Percentiles rank a stretch among this genome's conserved stretches.
These are phyloP conservation scores for Triplophysa yarkandensis DNA, from an alignment of 2,797 vertebrate genomes.

Conservation along the genomic window DNA sequence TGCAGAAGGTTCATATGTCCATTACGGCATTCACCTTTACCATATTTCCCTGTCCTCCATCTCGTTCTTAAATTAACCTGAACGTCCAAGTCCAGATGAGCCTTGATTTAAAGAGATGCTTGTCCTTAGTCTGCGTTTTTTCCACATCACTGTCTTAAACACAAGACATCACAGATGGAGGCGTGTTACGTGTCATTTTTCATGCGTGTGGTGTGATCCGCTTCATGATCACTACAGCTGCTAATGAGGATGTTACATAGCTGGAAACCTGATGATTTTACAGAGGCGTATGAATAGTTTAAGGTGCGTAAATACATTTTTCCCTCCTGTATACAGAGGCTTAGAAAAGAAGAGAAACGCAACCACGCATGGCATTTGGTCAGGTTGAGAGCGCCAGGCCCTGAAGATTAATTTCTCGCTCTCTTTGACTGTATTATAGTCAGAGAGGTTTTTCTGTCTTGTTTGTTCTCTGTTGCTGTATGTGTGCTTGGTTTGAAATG, in stretches of 20 bases:
- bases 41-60: not conserved
- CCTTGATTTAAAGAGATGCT: not conserved
- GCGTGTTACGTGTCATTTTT: not conserved
- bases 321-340: not conserved
- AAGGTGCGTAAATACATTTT: not conserved
- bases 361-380: not conserved
- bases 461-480: not conserved
- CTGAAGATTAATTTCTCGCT: not conserved
- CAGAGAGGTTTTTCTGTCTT: not conserved
- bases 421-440: not conserved
- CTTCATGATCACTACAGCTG: not conserved
- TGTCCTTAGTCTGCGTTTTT: not conserved
- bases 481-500: not conserved
- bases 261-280: not conserved
- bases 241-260: not conserved
- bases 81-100: not conserved
- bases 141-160: not conserved
- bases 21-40: constrained; percentile 32
- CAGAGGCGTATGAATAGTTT: not conserved
- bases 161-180: not conserved
- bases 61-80: not conserved
- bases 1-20: not conserved
- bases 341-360: not conserved
- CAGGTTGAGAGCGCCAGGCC: not conserved
- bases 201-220: not conserved